phyloP scores from a whole-genome alignment of 2,888 invertebrate species.

The Cheilosia impressa region DNA sequence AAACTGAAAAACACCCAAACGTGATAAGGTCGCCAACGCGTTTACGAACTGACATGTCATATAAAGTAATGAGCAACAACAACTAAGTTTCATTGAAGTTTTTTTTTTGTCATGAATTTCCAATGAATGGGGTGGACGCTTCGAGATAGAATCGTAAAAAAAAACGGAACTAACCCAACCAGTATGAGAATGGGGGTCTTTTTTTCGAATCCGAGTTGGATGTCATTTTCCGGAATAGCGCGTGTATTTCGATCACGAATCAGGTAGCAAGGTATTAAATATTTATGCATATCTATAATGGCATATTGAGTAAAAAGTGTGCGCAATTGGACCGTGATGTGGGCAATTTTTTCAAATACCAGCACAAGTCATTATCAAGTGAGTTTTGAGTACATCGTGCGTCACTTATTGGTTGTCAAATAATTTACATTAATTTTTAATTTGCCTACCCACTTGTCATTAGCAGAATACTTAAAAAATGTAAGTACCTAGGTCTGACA shows the following conservation, averaged over 20 bases:
- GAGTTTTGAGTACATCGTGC: no score
- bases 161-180: slow-evolving; percentile 7
- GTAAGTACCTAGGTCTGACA: no score
- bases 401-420: no score
- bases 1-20: slow-evolving; percentile 70
- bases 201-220: slow-evolving; percentile 36
- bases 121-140: slow-evolving; percentile 22
- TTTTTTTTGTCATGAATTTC: slow-evolving; percentile 62
- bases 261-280: not conserved
- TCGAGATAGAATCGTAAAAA: slow-evolving; percentile 26
- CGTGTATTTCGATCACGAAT: slow-evolving; percentile 45
- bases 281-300: no score
- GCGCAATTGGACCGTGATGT: no score
- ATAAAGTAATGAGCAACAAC: slow-evolving; percentile 53
- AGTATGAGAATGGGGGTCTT: slow-evolving; percentile 18
- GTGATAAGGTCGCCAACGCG: slow-evolving; percentile 71
- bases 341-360: no score
- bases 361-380: no score
- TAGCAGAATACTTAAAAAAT: no score
- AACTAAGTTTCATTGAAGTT: slow-evolving; percentile 58
- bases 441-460: no score
- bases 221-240: slow-evolving; percentile 58
- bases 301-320: no score
- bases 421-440: no score
- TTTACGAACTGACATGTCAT: slow-evolving; percentile 61